Conservation (phyloP, 2,113 vertebrate genomes). For the Rhabdornis inornatus region DNA sequence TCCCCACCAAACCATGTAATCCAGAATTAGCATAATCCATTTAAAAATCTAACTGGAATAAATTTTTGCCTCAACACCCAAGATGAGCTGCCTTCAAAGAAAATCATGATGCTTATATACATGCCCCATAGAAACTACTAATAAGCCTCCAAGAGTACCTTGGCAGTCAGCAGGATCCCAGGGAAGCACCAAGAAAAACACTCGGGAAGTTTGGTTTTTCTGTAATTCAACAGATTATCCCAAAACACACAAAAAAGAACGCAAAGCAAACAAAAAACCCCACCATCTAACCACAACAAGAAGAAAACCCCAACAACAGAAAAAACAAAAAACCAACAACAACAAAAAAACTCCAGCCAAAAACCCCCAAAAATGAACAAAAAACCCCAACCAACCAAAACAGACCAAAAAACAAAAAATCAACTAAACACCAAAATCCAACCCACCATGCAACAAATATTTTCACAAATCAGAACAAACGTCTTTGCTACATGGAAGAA, state of each 20-base stretch:
- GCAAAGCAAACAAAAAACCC: background rate
- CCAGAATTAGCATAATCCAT: background rate
- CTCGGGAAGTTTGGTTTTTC: background rate
- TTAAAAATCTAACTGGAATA: background rate
- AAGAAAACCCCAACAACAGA: background rate
- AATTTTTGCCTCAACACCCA: background rate
- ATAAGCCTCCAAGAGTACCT: background rate
- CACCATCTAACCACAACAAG: background rate
- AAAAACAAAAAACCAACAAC: background rate
- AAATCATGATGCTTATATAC: background rate
- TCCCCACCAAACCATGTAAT: background rate
- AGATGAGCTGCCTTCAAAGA: background rate
- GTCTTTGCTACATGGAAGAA: background rate
- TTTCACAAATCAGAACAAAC: background rate
- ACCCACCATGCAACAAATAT: background rate
- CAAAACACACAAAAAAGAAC: background rate
- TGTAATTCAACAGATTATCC: background rate
- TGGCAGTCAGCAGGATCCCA: background rate
- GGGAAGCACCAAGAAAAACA: background rate
- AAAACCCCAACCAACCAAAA: background rate
- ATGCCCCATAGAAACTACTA: background rate
- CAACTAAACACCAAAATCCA: background rate
- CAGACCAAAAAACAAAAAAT: background rate
- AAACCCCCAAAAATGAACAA: fast-evolving
- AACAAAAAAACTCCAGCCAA: no score